Conservation (phyloP, 2,888 invertebrate genomes). For the Prosopocoilus inquinatus region DNA sequence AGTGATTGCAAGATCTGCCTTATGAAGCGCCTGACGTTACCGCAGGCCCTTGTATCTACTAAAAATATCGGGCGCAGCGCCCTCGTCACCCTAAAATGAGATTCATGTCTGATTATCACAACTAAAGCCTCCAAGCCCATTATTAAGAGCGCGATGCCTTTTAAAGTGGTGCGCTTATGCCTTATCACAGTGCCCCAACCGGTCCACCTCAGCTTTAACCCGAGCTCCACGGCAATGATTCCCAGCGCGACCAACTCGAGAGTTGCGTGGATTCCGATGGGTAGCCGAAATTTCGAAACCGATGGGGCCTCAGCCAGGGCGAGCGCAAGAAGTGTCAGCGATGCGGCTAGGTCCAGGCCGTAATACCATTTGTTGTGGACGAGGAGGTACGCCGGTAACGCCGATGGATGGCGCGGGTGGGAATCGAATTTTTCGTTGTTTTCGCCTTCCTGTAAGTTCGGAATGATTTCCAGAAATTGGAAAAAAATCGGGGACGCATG, state of each 20-base stretch:
- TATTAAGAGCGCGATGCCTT: slow-evolving; percentile 73
- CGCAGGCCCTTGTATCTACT: slow-evolving; percentile 81
- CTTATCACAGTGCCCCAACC: slow-evolving; percentile 79
- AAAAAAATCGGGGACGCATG: neutral
- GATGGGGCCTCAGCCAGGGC: slow-evolving; percentile 83
- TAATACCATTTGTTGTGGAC: slow-evolving; percentile 89
- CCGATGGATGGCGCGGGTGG: slow-evolving; percentile 78
- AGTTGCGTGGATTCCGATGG: slow-evolving; percentile 77
- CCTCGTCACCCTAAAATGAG: slow-evolving; percentile 84
- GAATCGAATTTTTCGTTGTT: slow-evolving; percentile 91
- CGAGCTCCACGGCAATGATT: slow-evolving; percentile 74
- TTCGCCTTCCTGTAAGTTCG: slow-evolving; percentile 70
- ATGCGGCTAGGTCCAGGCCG: slow-evolving; percentile 73
- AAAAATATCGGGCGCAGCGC: slow-evolving; percentile 85
- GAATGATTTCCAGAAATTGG: neutral
- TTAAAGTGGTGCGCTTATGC: slow-evolving; percentile 82
- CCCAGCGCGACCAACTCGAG: slow-evolving; percentile 75
- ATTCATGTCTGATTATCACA: slow-evolving; percentile 76
- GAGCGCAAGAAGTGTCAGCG: slow-evolving; percentile 69
- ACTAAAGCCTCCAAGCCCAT: slow-evolving; percentile 82
- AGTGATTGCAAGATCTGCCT: slow-evolving; percentile 80
- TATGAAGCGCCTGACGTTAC: slow-evolving; percentile 73
- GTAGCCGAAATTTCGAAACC: slow-evolving; percentile 67
- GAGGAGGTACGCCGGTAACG: slow-evolving; percentile 80
- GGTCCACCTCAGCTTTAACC: slow-evolving; percentile 81